Evolutionary conservation across 1,140 invertebrate species (phyloP).

Genomic region (Formica exsecta): DNA sequence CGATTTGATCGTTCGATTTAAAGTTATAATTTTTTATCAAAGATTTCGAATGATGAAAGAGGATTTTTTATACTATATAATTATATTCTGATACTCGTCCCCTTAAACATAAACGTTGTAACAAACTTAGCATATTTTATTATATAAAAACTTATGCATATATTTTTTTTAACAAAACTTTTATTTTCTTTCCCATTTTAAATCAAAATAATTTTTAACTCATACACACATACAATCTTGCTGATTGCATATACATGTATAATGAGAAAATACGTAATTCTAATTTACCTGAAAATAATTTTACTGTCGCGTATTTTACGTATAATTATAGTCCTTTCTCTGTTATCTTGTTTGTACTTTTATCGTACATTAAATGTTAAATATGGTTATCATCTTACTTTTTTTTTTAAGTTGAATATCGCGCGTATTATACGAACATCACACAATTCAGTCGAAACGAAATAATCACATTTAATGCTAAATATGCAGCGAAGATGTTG

Average conservation of each 20-base stretch:
- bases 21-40: background rate
- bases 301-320: background rate
- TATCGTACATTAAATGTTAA: background rate
- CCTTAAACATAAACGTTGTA: background rate
- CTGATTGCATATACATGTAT: background rate
- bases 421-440: background rate
- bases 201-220: slow-evolving; percentile 52
- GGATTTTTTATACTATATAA: no score
- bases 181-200: background rate
- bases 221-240: background rate
- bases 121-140: background rate
- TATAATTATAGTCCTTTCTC: background rate
- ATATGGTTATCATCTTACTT: background rate
- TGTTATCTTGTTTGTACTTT: background rate
- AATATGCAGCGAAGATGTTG: background rate
- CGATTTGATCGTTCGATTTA: background rate
- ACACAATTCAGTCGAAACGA: background rate
- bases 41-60: no score
- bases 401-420: background rate
- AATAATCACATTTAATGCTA: slow-evolving; percentile 8
- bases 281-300: slow-evolving; percentile 22
- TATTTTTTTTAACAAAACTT: background rate
- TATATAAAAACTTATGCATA: background rate
- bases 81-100: no score
- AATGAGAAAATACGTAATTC: slow-evolving; percentile 24